Evolutionary conservation across 2,888 invertebrate genomes (phyloP).

Genomic region (Vanessa cardui): DNA sequence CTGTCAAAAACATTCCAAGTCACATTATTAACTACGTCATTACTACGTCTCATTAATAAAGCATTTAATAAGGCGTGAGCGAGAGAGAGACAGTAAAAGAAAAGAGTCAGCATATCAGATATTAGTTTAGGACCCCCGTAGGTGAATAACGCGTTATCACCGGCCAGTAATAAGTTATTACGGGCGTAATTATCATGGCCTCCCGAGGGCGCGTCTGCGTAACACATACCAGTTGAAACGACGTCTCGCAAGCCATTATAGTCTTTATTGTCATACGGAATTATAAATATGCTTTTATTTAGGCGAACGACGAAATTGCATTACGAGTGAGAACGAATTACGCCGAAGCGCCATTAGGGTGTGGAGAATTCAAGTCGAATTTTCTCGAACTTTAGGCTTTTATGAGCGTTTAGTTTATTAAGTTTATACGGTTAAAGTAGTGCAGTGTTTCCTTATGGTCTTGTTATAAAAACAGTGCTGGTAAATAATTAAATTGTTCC

Average conservation of each 20-base stretch:
- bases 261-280: slow-evolving; percentile 32
- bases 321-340: slow-evolving; percentile 27
- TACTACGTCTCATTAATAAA: not conserved
- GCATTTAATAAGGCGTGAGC: not conserved
- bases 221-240: slow-evolving; percentile 7
- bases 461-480: no score
- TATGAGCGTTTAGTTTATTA: slow-evolving; percentile 1
- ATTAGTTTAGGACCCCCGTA: slow-evolving; percentile 40
- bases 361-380: slow-evolving; percentile 18
- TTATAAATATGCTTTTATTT: slow-evolving; percentile 33
- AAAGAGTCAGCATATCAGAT: slow-evolving; percentile 17
- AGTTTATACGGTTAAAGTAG: not conserved
- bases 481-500: no score
- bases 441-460: no score
- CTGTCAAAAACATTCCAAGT: no score
- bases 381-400: slow-evolving; percentile 15
- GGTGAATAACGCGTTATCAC: slow-evolving; percentile 44
- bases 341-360: slow-evolving; percentile 26
- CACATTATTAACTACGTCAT: not conserved
- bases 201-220: slow-evolving; percentile 21
- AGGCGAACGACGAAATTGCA: slow-evolving; percentile 26
- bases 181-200: slow-evolving; percentile 42
- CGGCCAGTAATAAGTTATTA: slow-evolving; percentile 42
- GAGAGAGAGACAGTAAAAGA: not conserved
- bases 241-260: slow-evolving; percentile 30